Base-by-base conservation (phyloP, 2,113 vertebrate genomes). In the Tyrannus savana region DNA sequence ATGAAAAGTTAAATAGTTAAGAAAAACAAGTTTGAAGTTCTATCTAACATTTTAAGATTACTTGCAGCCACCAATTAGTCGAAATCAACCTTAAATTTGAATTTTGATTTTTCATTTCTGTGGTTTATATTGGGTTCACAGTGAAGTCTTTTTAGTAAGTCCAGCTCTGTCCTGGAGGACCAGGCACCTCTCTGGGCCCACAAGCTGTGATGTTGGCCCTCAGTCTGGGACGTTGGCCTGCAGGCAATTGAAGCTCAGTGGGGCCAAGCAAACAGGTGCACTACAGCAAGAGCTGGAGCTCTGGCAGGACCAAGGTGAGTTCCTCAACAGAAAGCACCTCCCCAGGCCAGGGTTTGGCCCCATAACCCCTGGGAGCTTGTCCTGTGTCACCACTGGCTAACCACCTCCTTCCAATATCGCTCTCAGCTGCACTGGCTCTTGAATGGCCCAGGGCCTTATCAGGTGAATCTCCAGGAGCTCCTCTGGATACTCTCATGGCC, bases 151-250 rank as follows among this genome's bases (percentile, higher is more conserved):
- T 41, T 12, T 10, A 66, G 24, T 17, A 73, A 84, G 66, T 44
- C 18, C 17, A 88, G 6, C 31, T 27, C 23, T 4, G 7, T 8
- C 5, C n/a, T 1, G 5, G n/a, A 15, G 3, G 13, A 46, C 5
- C 1, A 1, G 14, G 23, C 13, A 39, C 5, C 14, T 77, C 14
- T 10, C 4, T 33, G 6, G 14, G 3, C 3, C 7, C 14, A 35
- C 7, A 35, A 27, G 25, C 22, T 49, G 21, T 7, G 25, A 31
- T 41, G 13, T 7, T 60, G 24, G 9, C 2, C 10, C 18, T 21
- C 6, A 44, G n/a, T 11, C 42, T 24, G 21, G 10, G 21, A 23
- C 25, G 7, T 2, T 64, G 18, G 22, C 27, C 30, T 1, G 0
- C 10, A 27, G 12, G 19, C 8, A 3, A 22, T 7, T 74, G n/a